phyloP scores from a whole-genome alignment of 2,113 vertebrate species.

The Forbesichthys papilliferus region DNA sequence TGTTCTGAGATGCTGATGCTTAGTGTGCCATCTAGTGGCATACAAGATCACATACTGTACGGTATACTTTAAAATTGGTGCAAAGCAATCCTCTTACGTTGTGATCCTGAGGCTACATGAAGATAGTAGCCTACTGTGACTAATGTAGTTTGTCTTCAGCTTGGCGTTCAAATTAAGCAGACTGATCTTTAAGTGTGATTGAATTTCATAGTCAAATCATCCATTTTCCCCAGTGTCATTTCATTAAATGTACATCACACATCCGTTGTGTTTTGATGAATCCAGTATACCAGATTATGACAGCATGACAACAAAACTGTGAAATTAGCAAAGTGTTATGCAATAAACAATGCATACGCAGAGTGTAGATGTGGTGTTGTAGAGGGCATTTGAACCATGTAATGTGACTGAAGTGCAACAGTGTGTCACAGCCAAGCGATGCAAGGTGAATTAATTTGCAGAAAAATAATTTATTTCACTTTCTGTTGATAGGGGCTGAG shows the following conservation, averaged over 20 bases:
- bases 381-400: conserved; percentile 1
- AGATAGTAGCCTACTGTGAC: not conserved
- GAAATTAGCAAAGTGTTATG: not conserved
- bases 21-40: no score
- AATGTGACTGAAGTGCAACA: conserved; percentile 3
- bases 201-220: no score
- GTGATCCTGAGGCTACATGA: not conserved
- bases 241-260: not conserved
- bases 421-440: conserved; percentile 19
- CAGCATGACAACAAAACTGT: conserved; percentile 40
- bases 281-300: conserved; percentile 38
- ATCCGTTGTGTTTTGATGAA: conserved; percentile 39
- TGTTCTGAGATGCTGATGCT: no score
- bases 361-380: not conserved
- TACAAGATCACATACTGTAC: no score
- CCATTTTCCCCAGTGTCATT: not conserved
- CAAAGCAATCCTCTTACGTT: not conserved
- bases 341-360: no score
- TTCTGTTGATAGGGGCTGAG: conserved; percentile 29
- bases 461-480: conserved; percentile 44
- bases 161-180: not conserved
- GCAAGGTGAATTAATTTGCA: conserved; percentile 50
- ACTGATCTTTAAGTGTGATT: no score
- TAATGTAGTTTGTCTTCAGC: not conserved
- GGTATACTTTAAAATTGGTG: not conserved